phyloP scores from a whole-genome alignment of 2,888 invertebrate species.

The Sepiola atlantica region DNA sequence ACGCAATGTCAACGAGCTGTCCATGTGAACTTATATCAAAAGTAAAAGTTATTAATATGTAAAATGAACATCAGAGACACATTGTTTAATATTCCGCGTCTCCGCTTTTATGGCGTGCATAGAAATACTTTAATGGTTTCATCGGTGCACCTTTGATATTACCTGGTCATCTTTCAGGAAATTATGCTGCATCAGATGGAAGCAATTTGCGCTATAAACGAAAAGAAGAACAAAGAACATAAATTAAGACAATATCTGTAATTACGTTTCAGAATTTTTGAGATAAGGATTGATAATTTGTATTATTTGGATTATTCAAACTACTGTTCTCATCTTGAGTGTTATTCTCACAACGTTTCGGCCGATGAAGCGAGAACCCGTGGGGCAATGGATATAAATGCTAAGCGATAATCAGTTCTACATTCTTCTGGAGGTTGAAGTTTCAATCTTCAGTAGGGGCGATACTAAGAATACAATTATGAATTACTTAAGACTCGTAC shows the following conservation, averaged over 20 bases:
- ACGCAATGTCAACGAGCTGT: conserved; percentile 6
- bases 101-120: neutral
- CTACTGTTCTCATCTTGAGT: too few relatives aligned
- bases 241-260: neutral
- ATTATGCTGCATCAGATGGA: neutral
- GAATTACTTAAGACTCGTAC: too few relatives aligned
- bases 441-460: too few relatives aligned
- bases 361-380: too few relatives aligned
- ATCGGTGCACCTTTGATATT: neutral
- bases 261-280: too few relatives aligned
- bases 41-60: conserved; percentile 32
- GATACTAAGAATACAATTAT: too few relatives aligned
- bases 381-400: too few relatives aligned
- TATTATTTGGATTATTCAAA: too few relatives aligned
- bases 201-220: neutral
- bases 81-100: neutral
- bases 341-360: too few relatives aligned
- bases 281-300: too few relatives aligned
- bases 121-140: neutral
- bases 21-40: conserved; percentile 3
- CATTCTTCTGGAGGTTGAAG: too few relatives aligned
- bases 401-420: too few relatives aligned
- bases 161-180: neutral
- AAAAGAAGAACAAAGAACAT: neutral
- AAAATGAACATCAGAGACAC: conserved; percentile 32